These are phyloP conservation scores for Sitta europaea DNA, from an alignment of 2,113 vertebrate genomes.

Conservation along the genomic window DNA sequence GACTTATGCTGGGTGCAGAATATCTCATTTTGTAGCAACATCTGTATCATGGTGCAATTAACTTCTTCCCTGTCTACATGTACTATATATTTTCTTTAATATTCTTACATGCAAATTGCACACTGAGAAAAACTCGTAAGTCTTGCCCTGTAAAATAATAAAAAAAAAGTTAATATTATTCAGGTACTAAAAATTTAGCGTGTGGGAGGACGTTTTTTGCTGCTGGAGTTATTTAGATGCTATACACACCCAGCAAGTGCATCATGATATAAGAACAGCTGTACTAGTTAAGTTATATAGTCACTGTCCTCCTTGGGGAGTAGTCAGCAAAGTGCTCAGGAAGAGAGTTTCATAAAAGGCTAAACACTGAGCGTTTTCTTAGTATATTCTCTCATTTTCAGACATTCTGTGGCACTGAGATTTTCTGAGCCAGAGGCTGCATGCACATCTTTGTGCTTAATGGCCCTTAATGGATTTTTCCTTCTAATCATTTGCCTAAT, in stretches of 20 bases:
- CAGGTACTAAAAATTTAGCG: not conserved
- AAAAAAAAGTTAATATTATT: not conserved
- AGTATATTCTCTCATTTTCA: not conserved
- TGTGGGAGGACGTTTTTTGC: not conserved
- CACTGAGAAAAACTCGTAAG: not conserved
- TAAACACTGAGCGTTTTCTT: not conserved
- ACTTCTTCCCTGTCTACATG: not conserved
- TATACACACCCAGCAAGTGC: not conserved
- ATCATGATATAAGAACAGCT: not conserved
- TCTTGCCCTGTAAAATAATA: not conserved
- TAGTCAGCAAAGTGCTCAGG: not conserved
- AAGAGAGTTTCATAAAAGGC: conserved; percentile 7
- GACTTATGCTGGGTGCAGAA: not conserved
- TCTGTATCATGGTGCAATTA: not conserved
- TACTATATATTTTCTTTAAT: not conserved
- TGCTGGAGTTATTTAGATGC: not conserved
- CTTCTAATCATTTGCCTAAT: conserved; percentile 57
- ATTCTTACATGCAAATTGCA: not conserved
- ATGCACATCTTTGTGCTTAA: conserved; percentile 41
- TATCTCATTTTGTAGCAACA: conserved; percentile 12
- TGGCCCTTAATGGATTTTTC: conserved; percentile 50
- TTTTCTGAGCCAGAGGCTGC: conserved; percentile 43
- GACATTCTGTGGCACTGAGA: not conserved
- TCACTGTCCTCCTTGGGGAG: not conserved
- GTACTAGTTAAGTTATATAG: not conserved